Evolutionary conservation across 2,888 invertebrate genomes (phyloP).

Genomic region (Megaustenia siamemsis): DNA sequence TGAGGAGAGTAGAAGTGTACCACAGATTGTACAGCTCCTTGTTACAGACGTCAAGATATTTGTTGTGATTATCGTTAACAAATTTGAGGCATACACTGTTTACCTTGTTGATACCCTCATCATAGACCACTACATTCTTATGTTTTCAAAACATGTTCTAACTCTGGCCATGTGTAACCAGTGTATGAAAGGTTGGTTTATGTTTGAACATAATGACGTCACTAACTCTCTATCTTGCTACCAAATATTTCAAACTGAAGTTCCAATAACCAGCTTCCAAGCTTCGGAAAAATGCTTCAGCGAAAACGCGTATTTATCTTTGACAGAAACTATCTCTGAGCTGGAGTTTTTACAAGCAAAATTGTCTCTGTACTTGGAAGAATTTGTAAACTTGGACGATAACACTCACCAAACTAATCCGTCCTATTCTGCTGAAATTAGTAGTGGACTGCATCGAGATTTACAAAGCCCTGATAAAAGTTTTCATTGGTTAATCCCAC

Average conservation of each 20-base stretch:
- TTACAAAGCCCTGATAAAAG: not conserved
- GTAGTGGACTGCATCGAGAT: not conserved
- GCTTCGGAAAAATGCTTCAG: not conserved
- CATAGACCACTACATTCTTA: not conserved
- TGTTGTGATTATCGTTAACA: not conserved
- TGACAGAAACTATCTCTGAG: not conserved
- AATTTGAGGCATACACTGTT: no score
- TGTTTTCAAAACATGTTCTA: not conserved
- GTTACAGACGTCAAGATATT: not conserved
- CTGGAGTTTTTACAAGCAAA: not conserved
- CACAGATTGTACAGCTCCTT: not conserved
- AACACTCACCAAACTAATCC: not conserved
- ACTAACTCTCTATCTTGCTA: not conserved
- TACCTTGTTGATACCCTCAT: not conserved
- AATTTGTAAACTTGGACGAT: not conserved
- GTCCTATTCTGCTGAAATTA: not conserved
- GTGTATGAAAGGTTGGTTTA: not conserved
- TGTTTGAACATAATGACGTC: not conserved
- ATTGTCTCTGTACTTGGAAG: not conserved
- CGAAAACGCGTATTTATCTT: not conserved
- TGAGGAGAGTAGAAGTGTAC: not conserved
- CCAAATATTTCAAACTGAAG: not conserved
- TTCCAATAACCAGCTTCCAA: not conserved
- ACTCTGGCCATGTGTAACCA: not conserved
- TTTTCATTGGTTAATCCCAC: not conserved